phyloP scores from a whole-genome alignment of 1,140 invertebrate species.

The Aphis craccivora region DNA sequence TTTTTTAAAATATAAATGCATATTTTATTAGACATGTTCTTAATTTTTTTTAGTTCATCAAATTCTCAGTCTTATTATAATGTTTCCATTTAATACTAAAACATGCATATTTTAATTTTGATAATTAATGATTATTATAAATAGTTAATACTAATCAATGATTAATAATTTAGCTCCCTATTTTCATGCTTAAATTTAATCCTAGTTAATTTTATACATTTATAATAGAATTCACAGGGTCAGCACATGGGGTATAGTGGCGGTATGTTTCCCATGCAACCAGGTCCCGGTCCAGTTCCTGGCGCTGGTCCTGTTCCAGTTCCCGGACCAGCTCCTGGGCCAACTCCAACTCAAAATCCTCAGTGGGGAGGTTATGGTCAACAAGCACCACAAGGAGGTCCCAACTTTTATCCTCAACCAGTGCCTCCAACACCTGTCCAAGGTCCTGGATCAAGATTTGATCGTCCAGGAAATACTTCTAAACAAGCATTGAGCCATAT shows the following conservation, averaged over 20 bases:
- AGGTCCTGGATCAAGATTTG: conserved; percentile 70
- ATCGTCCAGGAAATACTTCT: conserved; percentile 75
- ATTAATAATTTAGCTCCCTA: not conserved
- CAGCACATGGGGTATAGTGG: conserved; percentile 58
- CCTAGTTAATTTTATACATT: not conserved
- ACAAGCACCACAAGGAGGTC: conserved; percentile 38
- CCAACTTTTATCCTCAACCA: conserved; percentile 60
- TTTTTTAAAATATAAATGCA: too few relatives aligned
- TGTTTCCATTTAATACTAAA: not conserved
- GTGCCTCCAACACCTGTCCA: conserved; percentile 60
- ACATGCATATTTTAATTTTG: not conserved
- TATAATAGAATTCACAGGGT: conserved; percentile 35
- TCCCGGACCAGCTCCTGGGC: conserved; percentile 30
- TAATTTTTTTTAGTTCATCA: not conserved
- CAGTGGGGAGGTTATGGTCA: conserved; percentile 57
- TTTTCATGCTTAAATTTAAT: not conserved
- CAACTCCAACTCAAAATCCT: conserved; percentile 42
- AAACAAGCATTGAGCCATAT: conserved; percentile 88
- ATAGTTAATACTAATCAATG: not conserved
- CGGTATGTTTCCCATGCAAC: conserved; percentile 47
- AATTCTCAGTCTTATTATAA: not conserved
- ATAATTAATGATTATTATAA: not conserved
- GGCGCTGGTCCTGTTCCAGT: conserved; percentile 49
- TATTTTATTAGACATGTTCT: not conserved
- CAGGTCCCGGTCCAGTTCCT: conserved; percentile 48